Evolutionary conservation across 2,888 invertebrate genomes (phyloP).

Genomic region (Polymixis flavicincta): DNA sequence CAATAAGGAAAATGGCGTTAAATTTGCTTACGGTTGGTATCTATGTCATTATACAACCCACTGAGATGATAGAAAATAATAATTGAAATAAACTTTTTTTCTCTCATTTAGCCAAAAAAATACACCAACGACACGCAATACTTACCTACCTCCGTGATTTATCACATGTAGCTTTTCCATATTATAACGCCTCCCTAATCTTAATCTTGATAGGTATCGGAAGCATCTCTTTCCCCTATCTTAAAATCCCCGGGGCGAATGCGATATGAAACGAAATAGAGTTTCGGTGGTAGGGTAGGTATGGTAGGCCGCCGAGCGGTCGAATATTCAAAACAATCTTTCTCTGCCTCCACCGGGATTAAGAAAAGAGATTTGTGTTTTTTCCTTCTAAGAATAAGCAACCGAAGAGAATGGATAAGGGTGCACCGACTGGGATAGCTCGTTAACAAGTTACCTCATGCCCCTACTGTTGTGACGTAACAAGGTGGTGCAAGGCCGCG

Average conservation of each 20-base stretch:
- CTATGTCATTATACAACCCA: neutral
- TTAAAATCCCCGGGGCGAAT: conserved; percentile 63
- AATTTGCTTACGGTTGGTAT: conserved; percentile 12
- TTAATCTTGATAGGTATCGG: conserved; percentile 63
- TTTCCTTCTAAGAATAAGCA: conserved; percentile 74
- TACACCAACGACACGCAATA: neutral
- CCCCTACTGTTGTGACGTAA: conserved; percentile 34
- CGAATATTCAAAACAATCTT: conserved; percentile 81
- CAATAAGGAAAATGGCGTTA: conserved; percentile 8
- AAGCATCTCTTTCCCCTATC: conserved; percentile 55
- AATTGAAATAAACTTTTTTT: neutral
- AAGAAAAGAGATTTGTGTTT: conserved; percentile 77
- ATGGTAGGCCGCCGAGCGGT: conserved; percentile 58
- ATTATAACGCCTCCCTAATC: conserved; percentile 68
- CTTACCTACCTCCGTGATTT: conserved; percentile 10
- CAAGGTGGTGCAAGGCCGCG: conserved; percentile 48
- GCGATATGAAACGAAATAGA: conserved; percentile 72
- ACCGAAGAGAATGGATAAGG: conserved; percentile 69
- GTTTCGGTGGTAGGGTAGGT: conserved; percentile 67
- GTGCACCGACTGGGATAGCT: conserved; percentile 60
- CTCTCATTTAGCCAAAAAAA: neutral
- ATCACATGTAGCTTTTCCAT: conserved; percentile 31
- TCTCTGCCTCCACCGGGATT: conserved; percentile 72
- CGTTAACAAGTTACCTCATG: conserved; percentile 62
- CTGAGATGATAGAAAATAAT: no score